Conservation (phyloP, 1,140 invertebrate genomes). For the Drosophila sp. region DNA sequence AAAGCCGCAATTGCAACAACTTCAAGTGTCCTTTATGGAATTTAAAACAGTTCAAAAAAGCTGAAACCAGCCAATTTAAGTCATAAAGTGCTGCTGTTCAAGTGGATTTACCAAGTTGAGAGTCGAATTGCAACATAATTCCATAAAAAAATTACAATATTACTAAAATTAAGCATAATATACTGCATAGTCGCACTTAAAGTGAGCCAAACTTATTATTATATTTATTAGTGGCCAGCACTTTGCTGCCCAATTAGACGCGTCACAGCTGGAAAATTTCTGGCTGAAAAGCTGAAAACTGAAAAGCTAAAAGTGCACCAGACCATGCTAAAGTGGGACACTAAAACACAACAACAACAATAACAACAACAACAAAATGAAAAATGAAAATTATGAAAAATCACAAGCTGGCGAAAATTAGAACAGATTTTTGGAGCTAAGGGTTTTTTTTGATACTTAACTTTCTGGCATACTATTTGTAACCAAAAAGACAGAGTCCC, state of each 20-base stretch:
- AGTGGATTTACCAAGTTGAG: slow-evolving; percentile 17
- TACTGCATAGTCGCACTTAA: slow-evolving; percentile 26
- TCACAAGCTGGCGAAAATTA: slow-evolving; percentile 46
- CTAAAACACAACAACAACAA: slow-evolving; percentile 1
- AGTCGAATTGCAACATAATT: slow-evolving; percentile 42
- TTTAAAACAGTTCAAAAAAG: slow-evolving; percentile 16
- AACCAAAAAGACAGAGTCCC: too few relatives aligned
- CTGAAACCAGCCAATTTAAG: slow-evolving; percentile 24
- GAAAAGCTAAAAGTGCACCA: slow-evolving; percentile 47
- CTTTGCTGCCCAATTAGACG: slow-evolving; percentile 66
- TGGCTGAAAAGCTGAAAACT: slow-evolving; percentile 27
- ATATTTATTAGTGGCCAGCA: slow-evolving; percentile 52
- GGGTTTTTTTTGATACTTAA: slow-evolving; percentile 9
- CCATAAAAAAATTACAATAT: slow-evolving; percentile 32
- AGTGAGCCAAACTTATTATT: slow-evolving; percentile 57
- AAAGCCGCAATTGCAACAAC: slow-evolving; percentile 6
- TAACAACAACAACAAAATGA: slow-evolving; percentile 7
- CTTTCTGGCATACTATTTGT: neutral
- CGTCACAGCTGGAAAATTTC: slow-evolving; percentile 46
- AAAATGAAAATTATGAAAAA: slow-evolving; percentile 21
- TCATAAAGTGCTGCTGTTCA: slow-evolving; percentile 6
- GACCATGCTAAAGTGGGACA: slow-evolving; percentile 49
- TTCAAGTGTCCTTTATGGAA: slow-evolving; percentile 24
- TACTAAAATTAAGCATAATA: slow-evolving; percentile 24
- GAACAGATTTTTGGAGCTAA: slow-evolving; percentile 28